phyloP scores from a whole-genome alignment of 2,888 invertebrate genomes.

The Archips crataeganus region DNA sequence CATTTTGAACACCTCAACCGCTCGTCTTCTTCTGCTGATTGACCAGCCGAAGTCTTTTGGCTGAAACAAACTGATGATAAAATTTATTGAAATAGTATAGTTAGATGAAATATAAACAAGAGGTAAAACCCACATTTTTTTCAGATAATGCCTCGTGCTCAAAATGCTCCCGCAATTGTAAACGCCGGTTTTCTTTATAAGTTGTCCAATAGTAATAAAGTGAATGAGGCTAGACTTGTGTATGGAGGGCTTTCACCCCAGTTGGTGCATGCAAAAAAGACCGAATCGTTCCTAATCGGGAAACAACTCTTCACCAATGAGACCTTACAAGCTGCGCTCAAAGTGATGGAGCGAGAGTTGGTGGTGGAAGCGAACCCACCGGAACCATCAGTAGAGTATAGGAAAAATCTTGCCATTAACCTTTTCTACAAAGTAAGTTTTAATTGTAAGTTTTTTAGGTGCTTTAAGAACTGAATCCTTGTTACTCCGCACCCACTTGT shows the following conservation, averaged over 20 bases:
- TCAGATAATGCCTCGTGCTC: constrained; percentile 90
- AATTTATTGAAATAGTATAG: too few species aligned
- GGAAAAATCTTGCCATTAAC: constrained; percentile 86
- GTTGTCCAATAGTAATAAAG: constrained; percentile 69
- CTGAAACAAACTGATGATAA: too few species aligned
- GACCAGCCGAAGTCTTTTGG: too few species aligned
- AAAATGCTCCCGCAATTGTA: constrained; percentile 91
- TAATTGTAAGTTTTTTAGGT: neutral
- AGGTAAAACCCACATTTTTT: neutral
- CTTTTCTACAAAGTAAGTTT: constrained; percentile 87
- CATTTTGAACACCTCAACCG: too few species aligned
- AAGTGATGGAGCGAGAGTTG: constrained; percentile 58
- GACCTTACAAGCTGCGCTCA: constrained; percentile 70
- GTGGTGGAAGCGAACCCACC: constrained; percentile 67
- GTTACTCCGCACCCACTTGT: too few species aligned
- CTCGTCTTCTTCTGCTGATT: too few species aligned
- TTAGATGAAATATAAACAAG: too few species aligned
- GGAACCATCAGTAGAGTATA: constrained; percentile 85
- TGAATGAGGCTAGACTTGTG: constrained; percentile 82
- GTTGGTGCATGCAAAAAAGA: constrained; percentile 78
- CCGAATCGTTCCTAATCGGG: constrained; percentile 79
- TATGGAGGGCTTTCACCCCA: constrained; percentile 85
- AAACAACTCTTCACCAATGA: constrained; percentile 70
- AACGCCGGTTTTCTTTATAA: constrained; percentile 90
- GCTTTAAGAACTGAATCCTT: neutral